Percentiles rank a stretch among this genome's conserved stretches.
Conservation (phyloP, 2,113 vertebrate genomes). For the Centropristis striata region DNA sequence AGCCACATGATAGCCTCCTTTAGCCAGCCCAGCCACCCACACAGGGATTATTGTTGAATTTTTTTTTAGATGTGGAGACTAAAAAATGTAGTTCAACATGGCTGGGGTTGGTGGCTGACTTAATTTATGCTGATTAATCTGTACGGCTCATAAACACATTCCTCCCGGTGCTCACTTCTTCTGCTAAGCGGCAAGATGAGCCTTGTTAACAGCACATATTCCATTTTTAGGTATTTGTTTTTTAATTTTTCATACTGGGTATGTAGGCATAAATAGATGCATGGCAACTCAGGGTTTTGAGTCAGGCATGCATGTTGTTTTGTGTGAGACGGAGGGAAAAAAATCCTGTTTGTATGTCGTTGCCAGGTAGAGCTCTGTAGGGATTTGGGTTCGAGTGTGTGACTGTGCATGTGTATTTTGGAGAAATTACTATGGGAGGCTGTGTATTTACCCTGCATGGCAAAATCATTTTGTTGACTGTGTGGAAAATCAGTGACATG, state of each 20-base stretch:
- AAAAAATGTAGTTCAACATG: conserved; percentile 50
- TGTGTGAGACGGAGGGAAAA: conserved; percentile 34
- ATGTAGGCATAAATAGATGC: conserved; percentile 12
- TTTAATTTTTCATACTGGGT: neutral
- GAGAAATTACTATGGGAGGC: conserved; percentile 66
- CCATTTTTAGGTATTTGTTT: conserved; percentile 6
- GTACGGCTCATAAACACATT: conserved; percentile 33
- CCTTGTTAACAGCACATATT: neutral
- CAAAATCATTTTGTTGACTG: conserved; percentile 76
- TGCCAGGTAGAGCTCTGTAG: conserved; percentile 69
- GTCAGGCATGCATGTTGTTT: conserved; percentile 37
- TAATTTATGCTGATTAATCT: conserved; percentile 72
- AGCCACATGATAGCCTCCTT: conserved; percentile 61
- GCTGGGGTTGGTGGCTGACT: conserved; percentile 35
- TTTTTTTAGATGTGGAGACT: conserved; percentile 25
- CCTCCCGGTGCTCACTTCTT: conserved; percentile 14
- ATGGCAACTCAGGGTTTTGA: neutral
- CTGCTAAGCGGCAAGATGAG: conserved; percentile 7
- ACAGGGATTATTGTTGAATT: conserved; percentile 60
- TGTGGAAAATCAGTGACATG: conserved; percentile 72
- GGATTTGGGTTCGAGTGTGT: conserved; percentile 60
- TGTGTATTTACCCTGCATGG: conserved; percentile 68
- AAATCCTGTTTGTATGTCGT: conserved; percentile 62
- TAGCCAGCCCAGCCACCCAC: conserved; percentile 66
- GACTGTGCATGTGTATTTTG: conserved; percentile 56